phyloP scores from a whole-genome alignment of 2,888 invertebrate genomes.

The Harpalus rufipes region DNA sequence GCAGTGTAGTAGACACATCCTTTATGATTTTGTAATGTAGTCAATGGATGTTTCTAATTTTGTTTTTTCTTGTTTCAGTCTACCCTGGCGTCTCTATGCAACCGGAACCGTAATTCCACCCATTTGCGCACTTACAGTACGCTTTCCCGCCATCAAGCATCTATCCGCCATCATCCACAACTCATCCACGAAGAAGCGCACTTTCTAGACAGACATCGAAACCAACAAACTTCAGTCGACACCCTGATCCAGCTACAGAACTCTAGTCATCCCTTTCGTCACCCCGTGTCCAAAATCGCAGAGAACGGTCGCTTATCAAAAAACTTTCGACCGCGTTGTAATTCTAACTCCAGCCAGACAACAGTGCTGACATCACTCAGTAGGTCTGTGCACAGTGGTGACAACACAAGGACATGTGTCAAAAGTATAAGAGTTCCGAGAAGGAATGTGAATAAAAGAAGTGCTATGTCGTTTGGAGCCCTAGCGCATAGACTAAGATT shows the following conservation, averaged over 20 bases:
- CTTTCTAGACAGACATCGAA: not conserved
- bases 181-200: slow-evolving; percentile 9
- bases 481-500: slow-evolving; percentile 51
- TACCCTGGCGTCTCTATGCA: slow-evolving; percentile 45
- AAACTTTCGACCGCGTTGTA: slow-evolving; percentile 33
- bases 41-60: not conserved
- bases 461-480: slow-evolving; percentile 28
- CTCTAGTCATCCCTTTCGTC: slow-evolving; percentile 40
- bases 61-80: slow-evolving; percentile 43
- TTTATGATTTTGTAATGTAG: not conserved
- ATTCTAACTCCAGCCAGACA: slow-evolving; percentile 43
- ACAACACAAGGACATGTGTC: slow-evolving; percentile 26
- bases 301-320: slow-evolving; percentile 13
- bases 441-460: not conserved
- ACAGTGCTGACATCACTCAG: slow-evolving; percentile 47
- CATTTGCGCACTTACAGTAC: slow-evolving; percentile 52
- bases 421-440: slow-evolving; percentile 25
- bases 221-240: not conserved
- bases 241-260: slow-evolving; percentile 36
- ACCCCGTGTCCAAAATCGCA: slow-evolving; percentile 11
- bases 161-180: slow-evolving; percentile 40
- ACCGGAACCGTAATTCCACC: slow-evolving; percentile 5
- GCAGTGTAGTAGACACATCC: no score
- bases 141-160: slow-evolving; percentile 46
- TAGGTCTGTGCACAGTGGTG: slow-evolving; percentile 23